These are phyloP conservation scores for Ostrea denselamellosa DNA, from an alignment of 1,140 invertebrate genomes.

Conservation along the genomic window DNA sequence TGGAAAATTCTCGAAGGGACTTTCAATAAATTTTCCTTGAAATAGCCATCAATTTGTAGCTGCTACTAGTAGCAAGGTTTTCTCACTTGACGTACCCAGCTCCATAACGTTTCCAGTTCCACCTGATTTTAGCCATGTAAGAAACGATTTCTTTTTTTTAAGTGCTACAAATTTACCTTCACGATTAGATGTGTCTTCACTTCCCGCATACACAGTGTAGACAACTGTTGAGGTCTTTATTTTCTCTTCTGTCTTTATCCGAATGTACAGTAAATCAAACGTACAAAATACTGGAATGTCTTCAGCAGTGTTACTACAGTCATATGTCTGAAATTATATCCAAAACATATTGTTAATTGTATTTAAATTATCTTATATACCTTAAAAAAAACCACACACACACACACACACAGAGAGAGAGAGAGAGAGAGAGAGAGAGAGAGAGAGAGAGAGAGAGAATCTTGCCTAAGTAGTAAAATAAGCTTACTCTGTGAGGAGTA, in stretches of 20 bases:
- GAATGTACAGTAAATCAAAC: conserved; percentile 7
- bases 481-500: neutral
- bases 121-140: too few species aligned
- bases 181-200: neutral
- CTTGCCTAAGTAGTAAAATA: neutral
- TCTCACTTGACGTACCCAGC: neutral
- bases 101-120: neutral
- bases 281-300: neutral
- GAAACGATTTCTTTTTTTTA: too few species aligned
- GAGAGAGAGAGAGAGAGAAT: neutral
- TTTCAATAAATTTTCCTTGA: too few species aligned
- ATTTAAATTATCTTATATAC: too few species aligned
- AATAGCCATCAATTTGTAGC: too few species aligned
- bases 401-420: neutral
- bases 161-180: neutral
- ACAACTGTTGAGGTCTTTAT: neutral
- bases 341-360: neutral
- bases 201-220: neutral
- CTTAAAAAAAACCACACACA: too few species aligned
- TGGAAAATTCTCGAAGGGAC: too few species aligned
- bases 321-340: neutral
- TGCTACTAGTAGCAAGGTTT: too few species aligned
- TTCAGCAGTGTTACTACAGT: neutral
- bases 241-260: neutral
- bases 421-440: neutral